These are phyloP conservation scores for Copidosoma floridanum DNA, from an alignment of 1,140 invertebrate species.

Conservation along the genomic window DNA sequence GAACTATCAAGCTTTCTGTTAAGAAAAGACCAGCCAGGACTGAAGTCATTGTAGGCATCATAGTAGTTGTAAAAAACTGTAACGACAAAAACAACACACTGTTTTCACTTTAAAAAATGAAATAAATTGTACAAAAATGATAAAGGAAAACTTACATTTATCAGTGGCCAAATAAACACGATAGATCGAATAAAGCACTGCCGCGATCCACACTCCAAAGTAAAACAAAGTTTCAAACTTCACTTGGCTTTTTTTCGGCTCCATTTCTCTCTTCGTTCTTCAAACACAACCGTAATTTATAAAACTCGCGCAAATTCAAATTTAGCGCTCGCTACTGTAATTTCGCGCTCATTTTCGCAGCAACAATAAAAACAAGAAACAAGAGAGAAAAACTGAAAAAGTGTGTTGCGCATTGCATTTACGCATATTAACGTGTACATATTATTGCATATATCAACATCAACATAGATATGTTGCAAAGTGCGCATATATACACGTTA, in stretches of 20 bases:
- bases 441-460: no score
- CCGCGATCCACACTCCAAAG: constrained; percentile 37
- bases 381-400: no score
- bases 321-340: constrained; percentile 15
- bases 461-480: no score
- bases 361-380: no score
- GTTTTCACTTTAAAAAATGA: constrained; percentile 5
- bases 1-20: constrained; percentile 53
- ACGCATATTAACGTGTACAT: no score
- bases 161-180: constrained; percentile 37
- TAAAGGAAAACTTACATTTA: constrained; percentile 39
- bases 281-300: not conserved
- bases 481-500: no score
- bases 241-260: not conserved
- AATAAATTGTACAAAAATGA: constrained; percentile 7
- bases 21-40: constrained; percentile 52
- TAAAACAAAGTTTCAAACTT: not conserved
- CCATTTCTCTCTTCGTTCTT: not conserved
- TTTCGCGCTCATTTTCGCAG: no score
- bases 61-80: constrained; percentile 44
- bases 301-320: no score
- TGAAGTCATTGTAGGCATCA: constrained; percentile 46
- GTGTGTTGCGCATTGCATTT: no score
- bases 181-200: constrained; percentile 47
- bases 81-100: constrained; percentile 20